Conservation (phyloP, 1,140 invertebrate genomes). For the Temnothorax curvispinosus region DNA sequence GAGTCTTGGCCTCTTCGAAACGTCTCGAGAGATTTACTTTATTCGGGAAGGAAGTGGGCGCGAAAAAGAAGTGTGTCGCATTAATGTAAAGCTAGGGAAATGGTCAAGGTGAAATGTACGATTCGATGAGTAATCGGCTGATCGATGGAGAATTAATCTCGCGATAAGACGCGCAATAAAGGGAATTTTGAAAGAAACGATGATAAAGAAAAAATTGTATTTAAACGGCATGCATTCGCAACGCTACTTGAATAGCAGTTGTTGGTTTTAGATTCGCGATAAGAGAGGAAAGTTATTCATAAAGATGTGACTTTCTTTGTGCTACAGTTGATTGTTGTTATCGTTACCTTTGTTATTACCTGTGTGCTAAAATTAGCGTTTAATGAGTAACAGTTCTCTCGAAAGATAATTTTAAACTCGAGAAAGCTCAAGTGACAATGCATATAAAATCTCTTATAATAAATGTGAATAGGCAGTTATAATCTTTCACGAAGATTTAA, state of each 20-base stretch:
- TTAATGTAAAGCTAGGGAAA: not conserved
- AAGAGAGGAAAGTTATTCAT: not conserved
- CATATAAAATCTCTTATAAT: not conserved
- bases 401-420: not conserved
- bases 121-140: constrained; percentile 28
- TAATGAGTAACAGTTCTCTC: not conserved
- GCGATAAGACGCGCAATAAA: constrained; percentile 1
- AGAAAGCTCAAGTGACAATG: not conserved
- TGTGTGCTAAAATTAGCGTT: not conserved
- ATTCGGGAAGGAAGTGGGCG: not conserved
- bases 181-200: not conserved
- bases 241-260: too few relatives aligned
- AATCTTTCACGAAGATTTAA: not conserved
- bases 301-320: not conserved
- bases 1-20: not conserved
- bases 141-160: not conserved
- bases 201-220: not conserved
- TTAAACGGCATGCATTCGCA: not conserved
- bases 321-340: not conserved
- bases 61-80: not conserved
- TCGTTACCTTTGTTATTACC: not conserved
- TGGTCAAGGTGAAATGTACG: not conserved
- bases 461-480: not conserved
- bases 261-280: not conserved
- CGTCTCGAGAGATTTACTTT: not conserved